These are phyloP conservation scores for Papilio demoleus DNA, from an alignment of 2,888 invertebrate species.

Conservation along the genomic window DNA sequence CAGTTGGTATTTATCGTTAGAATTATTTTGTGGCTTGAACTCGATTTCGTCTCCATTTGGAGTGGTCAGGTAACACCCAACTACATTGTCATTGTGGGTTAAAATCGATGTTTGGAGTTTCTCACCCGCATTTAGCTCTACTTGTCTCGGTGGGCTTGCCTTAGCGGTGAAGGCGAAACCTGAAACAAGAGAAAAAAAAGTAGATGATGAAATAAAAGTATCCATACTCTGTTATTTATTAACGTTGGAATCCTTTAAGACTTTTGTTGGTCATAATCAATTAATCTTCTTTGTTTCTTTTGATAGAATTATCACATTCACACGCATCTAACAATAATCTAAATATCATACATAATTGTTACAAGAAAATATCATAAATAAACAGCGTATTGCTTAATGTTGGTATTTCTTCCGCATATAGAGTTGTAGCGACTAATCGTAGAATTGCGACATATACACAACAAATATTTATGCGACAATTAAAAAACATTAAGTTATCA, in stretches of 20 bases:
- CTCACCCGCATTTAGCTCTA: constrained; percentile 42
- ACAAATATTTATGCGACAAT: background rate
- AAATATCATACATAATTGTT: background rate
- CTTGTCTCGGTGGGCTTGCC: constrained; percentile 6
- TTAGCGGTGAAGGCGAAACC: constrained; percentile 39
- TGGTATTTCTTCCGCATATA: constrained; percentile 28
- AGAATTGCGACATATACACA: background rate
- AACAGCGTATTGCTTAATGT: constrained; percentile 3
- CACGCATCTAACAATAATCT: background rate
- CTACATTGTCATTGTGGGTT: constrained; percentile 38
- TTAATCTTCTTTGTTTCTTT: background rate
- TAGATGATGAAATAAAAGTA: no score
- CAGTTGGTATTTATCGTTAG: constrained; percentile 46
- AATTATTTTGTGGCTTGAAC: constrained; percentile 48
- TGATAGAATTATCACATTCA: background rate
- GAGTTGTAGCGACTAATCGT: constrained; percentile 13
- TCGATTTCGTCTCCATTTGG: constrained; percentile 46
- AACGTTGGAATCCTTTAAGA: no score
- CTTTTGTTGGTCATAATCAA: no score
- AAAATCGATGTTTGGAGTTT: constrained; percentile 40
- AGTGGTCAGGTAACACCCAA: constrained; percentile 47
- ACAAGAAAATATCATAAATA: background rate
- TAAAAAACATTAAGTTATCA: background rate
- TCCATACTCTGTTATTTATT: no score
- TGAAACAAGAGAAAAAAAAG: constrained; percentile 39